These are phyloP conservation scores for Epinephelus awoara DNA, from an alignment of 2,797 vertebrate species.

Conservation along the genomic window DNA sequence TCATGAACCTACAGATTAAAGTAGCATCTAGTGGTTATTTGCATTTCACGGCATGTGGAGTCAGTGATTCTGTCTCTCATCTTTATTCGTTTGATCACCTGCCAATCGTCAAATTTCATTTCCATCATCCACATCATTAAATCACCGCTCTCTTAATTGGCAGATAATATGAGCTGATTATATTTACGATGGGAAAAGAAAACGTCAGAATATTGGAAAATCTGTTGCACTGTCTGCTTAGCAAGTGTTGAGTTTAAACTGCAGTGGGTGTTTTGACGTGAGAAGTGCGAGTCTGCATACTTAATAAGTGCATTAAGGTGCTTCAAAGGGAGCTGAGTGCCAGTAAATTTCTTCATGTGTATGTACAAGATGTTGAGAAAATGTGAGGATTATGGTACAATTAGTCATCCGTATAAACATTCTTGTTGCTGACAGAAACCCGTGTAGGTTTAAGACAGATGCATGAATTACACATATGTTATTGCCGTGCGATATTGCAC, in stretches of 20 bases:
- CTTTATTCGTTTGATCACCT: conserved; percentile 41
- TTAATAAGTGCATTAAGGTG: conserved; percentile 36
- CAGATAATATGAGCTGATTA: conserved; percentile 28
- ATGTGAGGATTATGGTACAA: conserved; percentile 4
- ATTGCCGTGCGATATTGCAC: background rate
- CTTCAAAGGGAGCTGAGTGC: conserved; percentile 50
- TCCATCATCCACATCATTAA: conserved; percentile 32
- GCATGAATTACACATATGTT: background rate
- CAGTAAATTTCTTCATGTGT: conserved; percentile 7
- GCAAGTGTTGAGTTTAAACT: conserved; percentile 29
- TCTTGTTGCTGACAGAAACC: background rate
- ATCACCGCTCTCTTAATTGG: conserved; percentile 13
- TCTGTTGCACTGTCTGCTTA: conserved; percentile 29
- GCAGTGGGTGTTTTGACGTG: conserved; percentile 36
- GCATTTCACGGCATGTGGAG: conserved; percentile 16
- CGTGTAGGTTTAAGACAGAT: background rate
- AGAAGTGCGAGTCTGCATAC: conserved; percentile 37
- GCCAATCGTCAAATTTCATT: conserved; percentile 35
- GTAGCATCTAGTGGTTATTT: conserved; percentile 40
- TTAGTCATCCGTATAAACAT: conserved; percentile 11
- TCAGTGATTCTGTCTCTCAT: conserved; percentile 28
- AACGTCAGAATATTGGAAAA: conserved; percentile 6
- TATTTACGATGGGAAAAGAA: conserved; percentile 26
- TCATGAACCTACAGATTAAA: conserved; percentile 33
- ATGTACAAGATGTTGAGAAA: conserved; percentile 10